Base-by-base conservation (phyloP, 2,113 vertebrate species). In the Scomber colias region DNA sequence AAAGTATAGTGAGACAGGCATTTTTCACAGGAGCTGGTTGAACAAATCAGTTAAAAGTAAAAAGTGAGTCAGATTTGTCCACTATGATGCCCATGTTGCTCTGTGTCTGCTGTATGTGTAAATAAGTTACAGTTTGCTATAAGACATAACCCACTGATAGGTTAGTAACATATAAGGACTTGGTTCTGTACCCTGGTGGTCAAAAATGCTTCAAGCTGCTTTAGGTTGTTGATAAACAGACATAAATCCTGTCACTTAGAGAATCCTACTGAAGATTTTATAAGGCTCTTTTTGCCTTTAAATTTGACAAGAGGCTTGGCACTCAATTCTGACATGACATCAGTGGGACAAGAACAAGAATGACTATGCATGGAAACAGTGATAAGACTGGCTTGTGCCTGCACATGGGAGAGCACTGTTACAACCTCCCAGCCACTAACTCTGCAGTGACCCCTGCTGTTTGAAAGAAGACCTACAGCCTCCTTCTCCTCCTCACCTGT, bases 401-500 rank as follows among this genome's bases (percentile, higher is more conserved):
- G 27, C 40, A 48, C 54, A 27, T 45, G 16, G 55, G 55, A 11
- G 57, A 61, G 61, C 49, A n/a, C 49, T 44, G 50, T 31, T 24
- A 40, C 4, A 57, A n/a, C 14, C 31, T 24, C 31, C 14, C 7
- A 9, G 15, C 21, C 11, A 5, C 11, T 21, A 27, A 61, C 40
- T 65, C 79, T 66, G 54, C 66, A 89, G 77, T 85, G 86, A 44
- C 75, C 87, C 72, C 88, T 90, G 46, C 78, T 89, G 87, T 24
- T 49, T 2, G 44, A 11, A 70, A 8, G n/a, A 64, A 60, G 14
- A 54, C 12, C 44, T 45, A 48, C 69, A 87, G 75, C 46, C 11
- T 63, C 5, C 13, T 21, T 21, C 21, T 30, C 8, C 0, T 49
- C 21, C 84, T 92, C 51, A 98, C 98, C 97, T 99, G 98, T 94